Evolutionary conservation across 2,888 invertebrate species (phyloP).

Genomic region (Heliconius erato): DNA sequence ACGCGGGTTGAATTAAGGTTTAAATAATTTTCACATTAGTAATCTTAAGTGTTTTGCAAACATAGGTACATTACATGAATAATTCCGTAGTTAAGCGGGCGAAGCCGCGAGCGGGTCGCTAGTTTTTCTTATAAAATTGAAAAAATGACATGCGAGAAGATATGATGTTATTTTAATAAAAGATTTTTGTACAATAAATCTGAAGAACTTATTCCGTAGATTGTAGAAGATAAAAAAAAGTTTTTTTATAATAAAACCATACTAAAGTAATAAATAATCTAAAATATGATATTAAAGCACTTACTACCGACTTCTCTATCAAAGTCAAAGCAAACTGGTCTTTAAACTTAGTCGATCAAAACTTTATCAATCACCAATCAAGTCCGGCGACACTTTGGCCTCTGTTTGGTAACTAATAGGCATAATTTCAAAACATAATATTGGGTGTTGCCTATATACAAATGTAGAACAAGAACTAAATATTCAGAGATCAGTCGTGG

Average conservation of each 20-base stretch:
- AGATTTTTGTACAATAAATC: background rate
- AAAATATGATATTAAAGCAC: constrained; percentile 5
- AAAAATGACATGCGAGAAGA: constrained; percentile 5
- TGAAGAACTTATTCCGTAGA: background rate
- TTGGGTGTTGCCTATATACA: background rate
- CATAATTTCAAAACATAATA: constrained; percentile 7
- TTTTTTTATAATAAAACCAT: background rate
- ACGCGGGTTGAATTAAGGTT: too few species aligned
- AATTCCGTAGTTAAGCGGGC: too few species aligned
- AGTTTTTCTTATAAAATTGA: too few species aligned
- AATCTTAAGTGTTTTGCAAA: too few species aligned
- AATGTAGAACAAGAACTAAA: too few species aligned
- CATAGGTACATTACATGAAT: too few species aligned
- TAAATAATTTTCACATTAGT: too few species aligned
- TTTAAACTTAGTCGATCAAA: constrained; percentile 79
- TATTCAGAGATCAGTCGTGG: too few species aligned
- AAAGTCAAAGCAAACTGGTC: constrained; percentile 51
- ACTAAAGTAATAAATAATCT: too few species aligned
- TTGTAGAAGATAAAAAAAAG: background rate
- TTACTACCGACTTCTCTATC: constrained; percentile 13
- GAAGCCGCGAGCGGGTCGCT: too few species aligned
- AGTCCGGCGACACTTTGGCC: constrained; percentile 49
- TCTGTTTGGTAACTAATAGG: background rate
- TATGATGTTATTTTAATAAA: background rate
- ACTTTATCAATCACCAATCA: constrained; percentile 74